Base-by-base conservation (phyloP, 2,113 vertebrate genomes). In the Sinosuthora webbiana region DNA sequence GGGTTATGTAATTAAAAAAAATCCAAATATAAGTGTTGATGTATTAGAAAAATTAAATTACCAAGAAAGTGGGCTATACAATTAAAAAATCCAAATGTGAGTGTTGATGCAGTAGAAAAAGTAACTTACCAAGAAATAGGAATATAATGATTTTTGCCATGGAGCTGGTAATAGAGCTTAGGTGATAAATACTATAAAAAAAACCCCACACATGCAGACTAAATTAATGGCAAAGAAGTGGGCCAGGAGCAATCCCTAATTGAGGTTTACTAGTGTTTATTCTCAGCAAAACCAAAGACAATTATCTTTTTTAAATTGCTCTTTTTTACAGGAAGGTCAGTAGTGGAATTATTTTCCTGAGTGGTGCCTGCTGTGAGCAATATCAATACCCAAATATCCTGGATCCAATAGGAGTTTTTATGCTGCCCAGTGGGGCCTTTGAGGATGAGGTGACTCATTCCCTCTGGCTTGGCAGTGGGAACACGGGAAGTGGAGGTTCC, bases 151-250 rank as follows among this genome's bases (percentile, higher is more conserved):
- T 31, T 93, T 87, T 84, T 93, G 27, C 62, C 57, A 62, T 78
- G 73, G 83, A 62, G 45, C 37, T 57, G 23, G 18, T 45, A 53
- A 47, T 37, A 88, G 56, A 11, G 3, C 42, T 88, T 28, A 69
- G 23, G 60, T 75, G 57, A 88, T 35, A 90, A 89, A 87, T 60
- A 41, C 33, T 80, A 5, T 53, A 27, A 70, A 85, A 68, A 22
- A 22, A 5, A 5, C 13, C 23, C 27, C 50, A 49, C 35, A 52
- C 45, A 45, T 47, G 39, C 53, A 90, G 81, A 69, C 8, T 63
- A 73, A 90, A 93, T 93, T 92, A 93, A 93, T 69, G 69, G 35
- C 47, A 65, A 90, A 79, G 31, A 95, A 87, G 24, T 84, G 64
- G 65, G 76, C 82, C 73, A 93, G 73, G 37, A 94, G 10, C 23